Evolutionary conservation across 2,797 vertebrate species (phyloP).

Genomic region (Pelodytes ibericus): DNA sequence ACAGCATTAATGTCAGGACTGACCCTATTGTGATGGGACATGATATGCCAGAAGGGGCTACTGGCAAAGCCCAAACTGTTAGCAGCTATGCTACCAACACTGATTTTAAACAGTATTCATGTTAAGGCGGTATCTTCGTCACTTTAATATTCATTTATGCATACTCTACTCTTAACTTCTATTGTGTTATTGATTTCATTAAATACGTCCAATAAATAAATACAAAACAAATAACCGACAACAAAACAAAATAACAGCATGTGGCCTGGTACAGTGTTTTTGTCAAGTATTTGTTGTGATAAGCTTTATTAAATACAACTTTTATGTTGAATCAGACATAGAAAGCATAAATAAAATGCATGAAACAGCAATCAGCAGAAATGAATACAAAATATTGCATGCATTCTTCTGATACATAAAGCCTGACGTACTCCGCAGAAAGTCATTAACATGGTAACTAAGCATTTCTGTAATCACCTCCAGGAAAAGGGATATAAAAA

Average conservation of each 20-base stretch:
- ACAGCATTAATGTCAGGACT: too few relatives aligned
- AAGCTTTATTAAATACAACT: conserved; percentile 29
- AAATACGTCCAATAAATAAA: too few relatives aligned
- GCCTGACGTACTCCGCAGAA: conserved; percentile 27
- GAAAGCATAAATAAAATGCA: conserved; percentile 39
- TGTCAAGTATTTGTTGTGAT: conserved; percentile 26
- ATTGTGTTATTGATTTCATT: too few relatives aligned
- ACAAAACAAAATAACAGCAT: neutral
- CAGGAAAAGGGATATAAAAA: conserved; percentile 14
- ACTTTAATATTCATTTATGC: too few relatives aligned
- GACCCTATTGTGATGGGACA: too few relatives aligned
- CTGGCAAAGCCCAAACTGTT: too few relatives aligned
- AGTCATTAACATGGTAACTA: conserved; percentile 31
- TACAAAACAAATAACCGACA: too few relatives aligned
- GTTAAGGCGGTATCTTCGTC: too few relatives aligned
- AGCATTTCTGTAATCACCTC: conserved; percentile 40
- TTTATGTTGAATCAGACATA: conserved; percentile 18
- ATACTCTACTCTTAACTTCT: too few relatives aligned
- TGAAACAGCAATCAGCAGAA: conserved; percentile 32
- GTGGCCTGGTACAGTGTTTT: conserved; percentile 1
- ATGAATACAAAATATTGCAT: conserved; percentile 38
- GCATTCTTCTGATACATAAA: conserved; percentile 28
- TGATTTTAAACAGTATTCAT: too few relatives aligned
- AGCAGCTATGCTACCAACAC: too few relatives aligned
- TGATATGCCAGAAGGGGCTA: too few relatives aligned